Conservation (phyloP, 2,888 invertebrate genomes). For the Heliconius ismenius region DNA sequence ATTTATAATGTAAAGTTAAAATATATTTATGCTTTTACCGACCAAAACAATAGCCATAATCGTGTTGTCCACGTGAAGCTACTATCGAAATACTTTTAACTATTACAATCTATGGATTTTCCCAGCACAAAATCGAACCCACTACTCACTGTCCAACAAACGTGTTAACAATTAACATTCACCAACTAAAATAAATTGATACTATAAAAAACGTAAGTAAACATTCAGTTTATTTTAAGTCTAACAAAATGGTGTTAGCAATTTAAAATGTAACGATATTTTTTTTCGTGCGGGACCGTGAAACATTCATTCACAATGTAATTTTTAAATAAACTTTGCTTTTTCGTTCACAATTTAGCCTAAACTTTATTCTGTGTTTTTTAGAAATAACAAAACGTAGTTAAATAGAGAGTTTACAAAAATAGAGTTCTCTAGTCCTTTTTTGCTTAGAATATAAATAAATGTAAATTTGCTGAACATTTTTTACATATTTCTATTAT, state of each 20-base stretch:
- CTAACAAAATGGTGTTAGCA: neutral
- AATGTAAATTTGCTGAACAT: too few species aligned
- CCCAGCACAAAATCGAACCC: neutral
- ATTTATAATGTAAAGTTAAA: too few species aligned
- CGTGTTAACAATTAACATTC: neutral
- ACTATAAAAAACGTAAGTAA: neutral
- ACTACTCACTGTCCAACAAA: neutral
- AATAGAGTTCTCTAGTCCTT: neutral
- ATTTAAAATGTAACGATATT: constrained; percentile 18
- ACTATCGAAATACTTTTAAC: too few species aligned
- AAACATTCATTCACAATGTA: constrained; percentile 26
- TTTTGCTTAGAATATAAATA: too few species aligned
- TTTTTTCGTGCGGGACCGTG: constrained; percentile 19
- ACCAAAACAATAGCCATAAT: too few species aligned
- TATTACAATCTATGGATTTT: too few species aligned
- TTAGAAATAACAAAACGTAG: constrained; percentile 2
- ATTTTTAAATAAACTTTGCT: constrained; percentile 32
- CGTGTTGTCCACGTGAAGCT: too few species aligned
- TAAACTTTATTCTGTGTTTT: constrained; percentile 10
- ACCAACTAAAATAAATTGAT: too few species aligned
- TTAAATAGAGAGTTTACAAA: neutral
- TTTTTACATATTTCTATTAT: too few species aligned
- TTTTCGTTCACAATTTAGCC: constrained; percentile 27
- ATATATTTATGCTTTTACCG: too few species aligned
- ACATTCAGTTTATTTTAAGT: neutral